A percentile compares a stretch with the other conserved stretches of the same genome.
Conservation (phyloP, 2,888 invertebrate species). For the Eilema sororculum region DNA sequence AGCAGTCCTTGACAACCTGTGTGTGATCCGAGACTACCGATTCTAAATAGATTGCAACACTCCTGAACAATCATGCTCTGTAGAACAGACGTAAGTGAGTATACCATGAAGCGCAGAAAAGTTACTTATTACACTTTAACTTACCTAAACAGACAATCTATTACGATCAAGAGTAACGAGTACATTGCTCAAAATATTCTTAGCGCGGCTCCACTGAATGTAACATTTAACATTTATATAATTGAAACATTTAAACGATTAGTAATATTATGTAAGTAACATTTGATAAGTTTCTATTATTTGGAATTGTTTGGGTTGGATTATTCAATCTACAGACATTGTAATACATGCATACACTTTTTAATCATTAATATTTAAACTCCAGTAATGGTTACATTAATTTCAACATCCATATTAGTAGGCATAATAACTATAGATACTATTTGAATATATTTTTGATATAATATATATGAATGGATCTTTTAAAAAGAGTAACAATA, state of each 20-base stretch:
- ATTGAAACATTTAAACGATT: conserved; percentile 40
- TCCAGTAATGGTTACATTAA: conserved; percentile 31
- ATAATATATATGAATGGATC: conserved; percentile 46
- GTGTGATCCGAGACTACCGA: not conserved
- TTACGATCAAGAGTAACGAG: not conserved
- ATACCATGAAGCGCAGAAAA: not conserved
- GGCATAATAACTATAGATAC: conserved; percentile 38
- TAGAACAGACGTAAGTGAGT: not conserved
- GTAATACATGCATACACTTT: conserved; percentile 19
- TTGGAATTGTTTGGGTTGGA: conserved; percentile 18
- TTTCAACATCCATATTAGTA: conserved; percentile 48
- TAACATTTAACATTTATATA: conserved; percentile 43
- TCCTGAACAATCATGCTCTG: conserved; percentile 1
- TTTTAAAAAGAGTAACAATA: conserved; percentile 34
- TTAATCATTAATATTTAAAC: conserved; percentile 20
- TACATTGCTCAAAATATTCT: conserved; percentile 14
- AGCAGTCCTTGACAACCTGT: not conserved
- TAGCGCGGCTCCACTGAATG: conserved; percentile 31
- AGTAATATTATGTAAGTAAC: conserved; percentile 29
- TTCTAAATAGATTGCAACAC: too few species aligned
- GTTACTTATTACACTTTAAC: not conserved
- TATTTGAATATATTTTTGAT: conserved; percentile 32
- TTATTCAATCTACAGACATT: conserved; percentile 41
- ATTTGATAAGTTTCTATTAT: conserved; percentile 20
- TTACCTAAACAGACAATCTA: not conserved